Evolutionary conservation across 1,140 invertebrate species (phyloP).

Genomic region (Drosophila mayri): DNA sequence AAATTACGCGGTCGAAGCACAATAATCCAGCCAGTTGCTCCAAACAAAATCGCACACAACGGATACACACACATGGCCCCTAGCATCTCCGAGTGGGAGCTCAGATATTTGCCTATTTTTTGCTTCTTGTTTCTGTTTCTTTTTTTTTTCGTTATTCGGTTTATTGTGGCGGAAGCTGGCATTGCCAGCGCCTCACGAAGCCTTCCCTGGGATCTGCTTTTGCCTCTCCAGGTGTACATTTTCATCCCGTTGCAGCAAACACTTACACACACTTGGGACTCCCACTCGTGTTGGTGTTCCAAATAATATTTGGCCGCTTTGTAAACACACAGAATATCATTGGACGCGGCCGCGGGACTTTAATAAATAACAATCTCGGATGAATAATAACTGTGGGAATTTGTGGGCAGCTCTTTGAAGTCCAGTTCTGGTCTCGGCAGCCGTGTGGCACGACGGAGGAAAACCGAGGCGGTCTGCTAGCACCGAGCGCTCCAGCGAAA

Average conservation of each 20-base stretch:
- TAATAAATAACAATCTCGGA: constrained; percentile 39
- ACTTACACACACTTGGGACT: constrained; percentile 50
- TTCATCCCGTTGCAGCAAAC: constrained; percentile 49
- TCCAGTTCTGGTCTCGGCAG: constrained; percentile 37
- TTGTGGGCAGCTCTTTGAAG: constrained; percentile 28
- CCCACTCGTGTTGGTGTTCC: constrained; percentile 8
- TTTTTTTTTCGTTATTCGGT: constrained; percentile 45
- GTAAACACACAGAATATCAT: constrained; percentile 53
- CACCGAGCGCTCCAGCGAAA: constrained; percentile 63
- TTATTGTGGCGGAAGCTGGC: constrained; percentile 60
- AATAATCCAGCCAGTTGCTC: constrained; percentile 53
- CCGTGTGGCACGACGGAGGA: constrained; percentile 26
- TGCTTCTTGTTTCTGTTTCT: constrained; percentile 4
- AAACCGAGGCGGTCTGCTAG: constrained; percentile 50
- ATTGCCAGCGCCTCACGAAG: constrained; percentile 20
- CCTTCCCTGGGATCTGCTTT: constrained; percentile 37
- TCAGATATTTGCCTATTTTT: constrained; percentile 65
- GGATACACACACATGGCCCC: constrained; percentile 42
- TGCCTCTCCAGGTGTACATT: constrained; percentile 63
- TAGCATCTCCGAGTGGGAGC: constrained; percentile 39
- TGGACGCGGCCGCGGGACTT: constrained; percentile 21
- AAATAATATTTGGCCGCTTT: constrained; percentile 31
- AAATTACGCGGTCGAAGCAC: constrained; percentile 42
- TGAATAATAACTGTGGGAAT: constrained; percentile 58
- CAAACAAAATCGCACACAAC: no score